Evolutionary conservation across 2,888 invertebrate species (phyloP).

Genomic region (Hartigia nigra): DNA sequence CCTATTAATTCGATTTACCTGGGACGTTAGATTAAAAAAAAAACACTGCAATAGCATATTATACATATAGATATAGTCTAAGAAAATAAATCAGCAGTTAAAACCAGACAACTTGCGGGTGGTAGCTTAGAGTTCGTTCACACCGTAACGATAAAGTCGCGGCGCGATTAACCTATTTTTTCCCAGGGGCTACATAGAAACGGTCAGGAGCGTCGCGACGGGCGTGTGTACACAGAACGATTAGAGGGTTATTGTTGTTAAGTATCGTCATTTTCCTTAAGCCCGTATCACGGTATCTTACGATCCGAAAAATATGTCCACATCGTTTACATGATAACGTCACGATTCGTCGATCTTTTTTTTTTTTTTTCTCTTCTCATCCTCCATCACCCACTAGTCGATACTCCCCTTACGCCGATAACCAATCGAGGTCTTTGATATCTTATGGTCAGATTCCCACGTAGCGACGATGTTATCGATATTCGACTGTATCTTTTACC

Average conservation of each 20-base stretch:
- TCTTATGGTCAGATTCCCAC: slow-evolving; percentile 19
- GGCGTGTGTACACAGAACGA: not conserved
- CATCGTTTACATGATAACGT: not conserved
- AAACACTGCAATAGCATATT: too few species aligned
- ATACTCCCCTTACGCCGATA: not conserved
- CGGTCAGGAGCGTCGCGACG: slow-evolving; percentile 25
- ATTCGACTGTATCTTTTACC: not conserved
- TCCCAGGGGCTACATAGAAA: slow-evolving; percentile 14
- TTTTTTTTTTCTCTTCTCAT: slow-evolving; percentile 1
- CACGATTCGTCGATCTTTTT: not conserved
- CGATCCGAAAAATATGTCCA: not conserved
- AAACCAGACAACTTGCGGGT: not conserved
- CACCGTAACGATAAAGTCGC: slow-evolving; percentile 17
- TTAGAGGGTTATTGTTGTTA: not conserved
- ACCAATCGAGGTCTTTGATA: not conserved
- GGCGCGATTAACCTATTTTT: slow-evolving; percentile 20
- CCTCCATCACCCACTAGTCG: not conserved
- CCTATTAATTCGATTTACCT: accelerated
- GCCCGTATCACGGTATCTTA: not conserved
- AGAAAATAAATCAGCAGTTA: not conserved
- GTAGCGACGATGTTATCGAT: slow-evolving; percentile 2
- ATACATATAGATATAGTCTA: not conserved
- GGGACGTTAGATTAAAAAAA: not conserved
- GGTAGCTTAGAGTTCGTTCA: slow-evolving; percentile 31
- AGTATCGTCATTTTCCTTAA: not conserved